phyloP scores from a whole-genome alignment of 2,888 invertebrate species.

The Microctonus hyperodae region DNA sequence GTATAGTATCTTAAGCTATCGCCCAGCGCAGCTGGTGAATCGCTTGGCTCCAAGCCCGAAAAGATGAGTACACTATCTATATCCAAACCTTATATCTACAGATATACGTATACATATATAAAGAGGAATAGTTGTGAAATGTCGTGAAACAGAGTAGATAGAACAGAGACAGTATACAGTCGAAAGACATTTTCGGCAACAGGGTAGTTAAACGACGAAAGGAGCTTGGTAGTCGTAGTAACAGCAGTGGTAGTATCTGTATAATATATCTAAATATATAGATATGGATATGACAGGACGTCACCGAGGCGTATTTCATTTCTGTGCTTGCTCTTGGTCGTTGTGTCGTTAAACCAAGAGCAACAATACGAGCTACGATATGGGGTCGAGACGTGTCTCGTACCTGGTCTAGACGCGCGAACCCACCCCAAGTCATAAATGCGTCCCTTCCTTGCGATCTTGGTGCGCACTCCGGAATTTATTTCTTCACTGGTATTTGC shows the following conservation, averaged over 20 bases:
- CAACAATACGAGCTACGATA: conserved; percentile 38
- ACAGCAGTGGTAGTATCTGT: background rate
- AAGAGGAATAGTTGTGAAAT: background rate
- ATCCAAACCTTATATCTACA: background rate
- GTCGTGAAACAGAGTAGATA: background rate
- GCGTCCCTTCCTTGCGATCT: background rate
- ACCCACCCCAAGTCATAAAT: conserved; percentile 20
- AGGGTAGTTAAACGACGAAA: conserved; percentile 31
- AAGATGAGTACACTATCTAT: conserved; percentile 14
- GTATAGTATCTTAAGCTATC: conserved; percentile 3
- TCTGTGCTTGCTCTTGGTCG: conserved; percentile 20
- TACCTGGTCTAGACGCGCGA: conserved; percentile 34
- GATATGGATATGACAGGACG: conserved; percentile 15
- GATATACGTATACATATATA: background rate
- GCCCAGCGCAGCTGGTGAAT: conserved; percentile 17
- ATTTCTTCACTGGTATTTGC: background rate
- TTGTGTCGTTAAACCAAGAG: conserved; percentile 39
- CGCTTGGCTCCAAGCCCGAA: conserved; percentile 22
- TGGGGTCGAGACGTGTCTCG: conserved; percentile 21
- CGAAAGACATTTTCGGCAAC: conserved; percentile 27
- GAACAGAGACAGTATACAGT: background rate
- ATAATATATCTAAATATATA: background rate
- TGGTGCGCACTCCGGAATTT: conserved; percentile 24
- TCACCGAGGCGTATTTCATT: conserved; percentile 27
- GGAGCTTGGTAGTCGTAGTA: conserved; percentile 5